Percentiles rank a stretch among this genome's conserved stretches.
phyloP scores from a whole-genome alignment of 2,888 invertebrate species.

The Oxycera nigricornis region DNA sequence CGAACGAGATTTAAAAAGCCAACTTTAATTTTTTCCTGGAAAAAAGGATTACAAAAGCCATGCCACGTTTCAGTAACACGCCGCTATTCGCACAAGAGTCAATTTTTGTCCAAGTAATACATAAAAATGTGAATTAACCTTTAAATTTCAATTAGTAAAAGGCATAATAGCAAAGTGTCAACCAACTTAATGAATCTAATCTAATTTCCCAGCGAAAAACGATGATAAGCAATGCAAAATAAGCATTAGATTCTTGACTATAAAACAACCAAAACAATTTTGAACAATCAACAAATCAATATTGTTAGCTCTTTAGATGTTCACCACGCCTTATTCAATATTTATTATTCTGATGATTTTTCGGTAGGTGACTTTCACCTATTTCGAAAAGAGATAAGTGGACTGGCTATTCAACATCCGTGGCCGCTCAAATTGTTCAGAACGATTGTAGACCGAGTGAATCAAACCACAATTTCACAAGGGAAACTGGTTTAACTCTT shows the following conservation, averaged over 20 bases:
- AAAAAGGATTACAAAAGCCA: background rate
- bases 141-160: too few species aligned
- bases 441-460: constrained; percentile 2
- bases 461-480: constrained; percentile 41
- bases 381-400: background rate
- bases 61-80: background rate
- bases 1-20: background rate
- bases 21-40: background rate
- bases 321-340: background rate
- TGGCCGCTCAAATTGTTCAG: background rate
- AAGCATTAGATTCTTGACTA: too few species aligned
- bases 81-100: background rate
- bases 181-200: too few species aligned
- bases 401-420: background rate
- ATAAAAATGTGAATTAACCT: too few species aligned
- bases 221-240: too few species aligned
- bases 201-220: too few species aligned
- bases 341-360: background rate
- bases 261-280: too few species aligned
- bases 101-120: too few species aligned
- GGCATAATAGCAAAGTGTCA: too few species aligned
- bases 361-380: background rate
- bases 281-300: too few species aligned
- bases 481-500: constrained; percentile 43
- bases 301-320: background rate